Evolutionary conservation across 2,888 invertebrate species (phyloP), one percentile per base, ranked within the genome.

Genomic region (Cyclophora albipunctata): DNA sequence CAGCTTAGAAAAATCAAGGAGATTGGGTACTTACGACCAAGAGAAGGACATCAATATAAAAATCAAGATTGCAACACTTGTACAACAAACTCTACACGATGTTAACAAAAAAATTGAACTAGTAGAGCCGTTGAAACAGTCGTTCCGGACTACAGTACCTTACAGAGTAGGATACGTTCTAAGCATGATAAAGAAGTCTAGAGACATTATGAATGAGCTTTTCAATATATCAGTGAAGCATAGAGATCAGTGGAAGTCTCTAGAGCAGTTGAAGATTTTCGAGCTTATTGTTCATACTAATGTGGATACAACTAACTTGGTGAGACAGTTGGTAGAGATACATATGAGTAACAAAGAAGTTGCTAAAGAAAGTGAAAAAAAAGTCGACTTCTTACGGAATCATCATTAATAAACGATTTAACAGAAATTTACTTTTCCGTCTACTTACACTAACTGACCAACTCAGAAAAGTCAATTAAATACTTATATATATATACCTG

Each of bases 201-300:
- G 79, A 45, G 75, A 80, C 41, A 69, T 81, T 4, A 46, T 84
- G 46, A 81, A 77, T 41, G 86, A 86, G 55, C 57, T 86, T 33
- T 86, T 83, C 49, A 84, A 83, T 46, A 74, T 84, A 0, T 85
- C 85, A 0, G 70, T 84, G 5, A 84, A 77, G 49, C 82, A 85
- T 41, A 74, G 74, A 46, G 76, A 81, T 2, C 73, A 81, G 47
- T 86, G 83, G 81, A 78, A 75, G 52, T 78, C 81, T 3, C 52
- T 85, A 35, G 84, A 86, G 54, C 82, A 84, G 59, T 52, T 86
- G 53, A 85, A 84, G 52, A 74, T 84, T 6, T 85, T 83, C 48
- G 86, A 86, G 53, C 58, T 83, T 5, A 82, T 86, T 3, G 75
- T 82, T 0, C 84, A 85, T 44, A 82, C 84, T 0, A 85, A 84